phyloP scores from a whole-genome alignment of 2,113 vertebrate species.

The Shinisaurus crocodilurus region DNA sequence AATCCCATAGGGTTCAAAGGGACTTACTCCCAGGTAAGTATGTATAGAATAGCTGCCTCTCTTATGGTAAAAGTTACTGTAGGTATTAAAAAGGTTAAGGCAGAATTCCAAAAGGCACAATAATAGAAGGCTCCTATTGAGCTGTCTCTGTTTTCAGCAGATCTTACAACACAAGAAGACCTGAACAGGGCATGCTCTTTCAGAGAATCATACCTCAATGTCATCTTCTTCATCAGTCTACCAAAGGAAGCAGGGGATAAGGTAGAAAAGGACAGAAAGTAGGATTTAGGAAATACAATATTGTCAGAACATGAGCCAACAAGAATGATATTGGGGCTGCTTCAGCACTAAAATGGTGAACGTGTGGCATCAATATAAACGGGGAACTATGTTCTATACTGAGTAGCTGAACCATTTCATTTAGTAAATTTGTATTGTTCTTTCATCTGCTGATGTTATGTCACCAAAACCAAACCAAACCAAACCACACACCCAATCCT shows the following conservation, averaged over 20 bases:
- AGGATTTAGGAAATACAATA: conserved; percentile 70
- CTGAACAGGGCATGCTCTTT: conserved; percentile 57
- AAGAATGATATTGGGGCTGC: conserved; percentile 45
- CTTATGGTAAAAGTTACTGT: conserved; percentile 20
- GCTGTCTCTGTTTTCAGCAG: conserved; percentile 56
- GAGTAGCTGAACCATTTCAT: conserved; percentile 3
- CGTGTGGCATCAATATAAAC: conserved; percentile 23
- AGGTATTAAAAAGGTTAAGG: conserved; percentile 46
- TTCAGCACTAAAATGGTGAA: conserved; percentile 42
- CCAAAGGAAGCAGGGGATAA: conserved; percentile 68
- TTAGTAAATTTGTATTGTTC: neutral
- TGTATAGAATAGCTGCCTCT: neutral
- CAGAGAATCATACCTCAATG: conserved; percentile 81
- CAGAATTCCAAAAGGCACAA: conserved; percentile 27
- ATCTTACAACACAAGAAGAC: conserved; percentile 48
- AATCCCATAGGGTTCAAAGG: neutral
- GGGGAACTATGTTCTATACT: neutral
- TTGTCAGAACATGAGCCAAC: conserved; percentile 30
- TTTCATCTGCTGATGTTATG: neutral
- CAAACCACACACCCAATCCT: neutral
- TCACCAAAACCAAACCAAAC: neutral
- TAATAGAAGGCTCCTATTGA: conserved; percentile 21
- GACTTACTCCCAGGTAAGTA: neutral
- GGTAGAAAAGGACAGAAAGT: conserved; percentile 73
- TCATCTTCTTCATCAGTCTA: conserved; percentile 95